Conservation (phyloP, 2,888 invertebrate species). For the Cantharis rustica region DNA sequence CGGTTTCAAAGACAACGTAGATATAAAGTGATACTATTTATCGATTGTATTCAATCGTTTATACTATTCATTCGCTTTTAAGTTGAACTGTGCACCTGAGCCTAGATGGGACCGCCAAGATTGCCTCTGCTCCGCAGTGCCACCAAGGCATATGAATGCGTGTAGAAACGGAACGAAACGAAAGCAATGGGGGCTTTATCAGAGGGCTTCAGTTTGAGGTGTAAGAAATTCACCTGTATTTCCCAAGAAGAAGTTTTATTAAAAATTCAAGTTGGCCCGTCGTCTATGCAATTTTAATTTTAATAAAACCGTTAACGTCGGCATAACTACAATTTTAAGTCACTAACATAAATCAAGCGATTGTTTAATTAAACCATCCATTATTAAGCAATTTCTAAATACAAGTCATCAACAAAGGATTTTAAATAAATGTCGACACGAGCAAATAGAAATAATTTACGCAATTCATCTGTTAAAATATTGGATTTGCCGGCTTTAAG, state of each 20-base stretch:
- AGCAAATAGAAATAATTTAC: constrained; percentile 10
- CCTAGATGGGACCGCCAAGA: constrained; percentile 41
- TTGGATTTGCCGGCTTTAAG: background rate
- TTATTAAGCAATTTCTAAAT: constrained; percentile 27
- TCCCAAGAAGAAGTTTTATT: constrained; percentile 24
- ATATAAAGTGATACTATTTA: constrained; percentile 41
- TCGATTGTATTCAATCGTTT: constrained; percentile 48
- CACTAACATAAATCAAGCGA: constrained; percentile 25
- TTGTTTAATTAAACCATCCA: constrained; percentile 31
- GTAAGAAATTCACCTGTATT: constrained; percentile 23
- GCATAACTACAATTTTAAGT: constrained; percentile 28
- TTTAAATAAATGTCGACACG: constrained; percentile 7
- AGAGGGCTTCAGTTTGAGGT: background rate
- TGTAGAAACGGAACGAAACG: constrained; percentile 25
- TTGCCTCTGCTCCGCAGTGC: constrained; percentile 41
- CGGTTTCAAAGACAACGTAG: constrained; percentile 37
- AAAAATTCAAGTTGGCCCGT: constrained; percentile 25
- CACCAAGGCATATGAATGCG: constrained; percentile 40
- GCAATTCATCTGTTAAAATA: background rate
- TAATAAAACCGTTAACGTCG: constrained; percentile 31
- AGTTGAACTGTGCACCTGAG: constrained; percentile 44
- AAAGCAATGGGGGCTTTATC: constrained; percentile 5
- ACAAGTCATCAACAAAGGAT: constrained; percentile 21
- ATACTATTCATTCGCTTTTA: constrained; percentile 45
- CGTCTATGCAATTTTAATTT: constrained; percentile 31